Evolutionary conservation across 2,113 vertebrate genomes (phyloP), one percentile per base, ranked within the genome.

Genomic region (Nanorana parkeri): DNA sequence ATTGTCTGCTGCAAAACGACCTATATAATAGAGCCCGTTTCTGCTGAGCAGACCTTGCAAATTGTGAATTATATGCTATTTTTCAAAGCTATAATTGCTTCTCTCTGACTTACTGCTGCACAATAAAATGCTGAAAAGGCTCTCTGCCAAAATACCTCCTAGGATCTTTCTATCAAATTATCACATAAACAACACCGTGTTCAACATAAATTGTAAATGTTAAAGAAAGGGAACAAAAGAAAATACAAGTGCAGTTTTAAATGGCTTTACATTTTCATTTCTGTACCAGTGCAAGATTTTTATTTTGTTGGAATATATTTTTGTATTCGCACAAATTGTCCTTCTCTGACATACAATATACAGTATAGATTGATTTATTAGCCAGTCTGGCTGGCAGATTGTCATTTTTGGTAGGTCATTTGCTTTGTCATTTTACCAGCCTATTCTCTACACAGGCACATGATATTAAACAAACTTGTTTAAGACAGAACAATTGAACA

Each of bases 161-260:
- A 69, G 55, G 66, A 80, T 24, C n/a, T 36, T 68, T 78, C 63
- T 52, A 58, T 80, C 78, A 61, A 80, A 80, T 80, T 80, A 80
- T 80, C 66, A 13, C 54, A 68, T 60, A 79, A 79, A 78, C 52
- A 29, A 24, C 66, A 69, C 41, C 60, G 47, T 71, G 66, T 68
- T 26, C 77, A 23, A 66, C 77, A 19, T 78, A 41, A 47, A 77
- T 65, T 52, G 28, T 74, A 74, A 58, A 60, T 58, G 26, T 28
- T 71, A 47, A 19, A 55, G 11, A 15, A 32, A 26, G 71, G 32
- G 19, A 47, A 16, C 29, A 23, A 64, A 19, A 63, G 21, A 17
- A 20, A 61, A 76, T 76, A 63, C n/a, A 64, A 36, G 15, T 64
- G 73, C 17, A 24, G 16, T 47, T 74, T 61, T 75, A 20, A 56